Conservation (phyloP, 1,140 invertebrate species). For the Drosophila pseudoananassae region DNA sequence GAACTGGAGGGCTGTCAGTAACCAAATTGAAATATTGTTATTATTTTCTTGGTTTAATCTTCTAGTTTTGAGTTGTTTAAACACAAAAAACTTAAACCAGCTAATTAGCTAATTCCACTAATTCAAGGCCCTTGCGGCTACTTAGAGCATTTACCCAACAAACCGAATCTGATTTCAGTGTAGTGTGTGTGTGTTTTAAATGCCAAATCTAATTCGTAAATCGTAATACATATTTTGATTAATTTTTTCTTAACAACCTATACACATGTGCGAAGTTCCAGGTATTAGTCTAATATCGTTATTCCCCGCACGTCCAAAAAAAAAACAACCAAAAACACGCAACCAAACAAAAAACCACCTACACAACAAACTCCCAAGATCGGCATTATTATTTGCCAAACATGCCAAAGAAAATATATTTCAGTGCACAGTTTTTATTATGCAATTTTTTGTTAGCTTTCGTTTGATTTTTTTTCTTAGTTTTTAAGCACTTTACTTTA, state of each 20-base stretch:
- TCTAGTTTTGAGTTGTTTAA: constrained; percentile 63
- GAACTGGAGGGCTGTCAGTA: constrained; percentile 73
- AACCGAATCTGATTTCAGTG: constrained; percentile 56
- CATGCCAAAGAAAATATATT: constrained; percentile 19
- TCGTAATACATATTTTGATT: constrained; percentile 43
- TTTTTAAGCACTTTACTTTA: constrained; percentile 29
- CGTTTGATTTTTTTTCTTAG: constrained; percentile 16
- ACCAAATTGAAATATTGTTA: constrained; percentile 58
- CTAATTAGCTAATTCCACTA: constrained; percentile 75
- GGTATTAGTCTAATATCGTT: constrained; percentile 58
- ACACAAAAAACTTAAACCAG: constrained; percentile 54
- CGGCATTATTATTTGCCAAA: constrained; percentile 3
- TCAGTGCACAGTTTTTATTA: constrained; percentile 39
- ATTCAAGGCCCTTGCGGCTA: constrained; percentile 60
- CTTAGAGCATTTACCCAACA: constrained; percentile 29
- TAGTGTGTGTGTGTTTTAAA: constrained; percentile 79
- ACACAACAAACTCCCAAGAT: constrained; percentile 49
- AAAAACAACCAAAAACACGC: constrained; percentile 36
- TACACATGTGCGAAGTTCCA: constrained; percentile 80
- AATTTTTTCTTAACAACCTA: constrained; percentile 71
- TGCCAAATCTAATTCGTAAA: constrained; percentile 51
- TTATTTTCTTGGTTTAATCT: constrained; percentile 63
- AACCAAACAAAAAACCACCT: constrained; percentile 49
- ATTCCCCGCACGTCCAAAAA: constrained; percentile 50
- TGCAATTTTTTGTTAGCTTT: constrained; percentile 41